A percentile compares a stretch with the other conserved stretches of the same genome.
phyloP scores from a whole-genome alignment of 1,140 invertebrate genomes.

The Trinorchestia longiramus region DNA sequence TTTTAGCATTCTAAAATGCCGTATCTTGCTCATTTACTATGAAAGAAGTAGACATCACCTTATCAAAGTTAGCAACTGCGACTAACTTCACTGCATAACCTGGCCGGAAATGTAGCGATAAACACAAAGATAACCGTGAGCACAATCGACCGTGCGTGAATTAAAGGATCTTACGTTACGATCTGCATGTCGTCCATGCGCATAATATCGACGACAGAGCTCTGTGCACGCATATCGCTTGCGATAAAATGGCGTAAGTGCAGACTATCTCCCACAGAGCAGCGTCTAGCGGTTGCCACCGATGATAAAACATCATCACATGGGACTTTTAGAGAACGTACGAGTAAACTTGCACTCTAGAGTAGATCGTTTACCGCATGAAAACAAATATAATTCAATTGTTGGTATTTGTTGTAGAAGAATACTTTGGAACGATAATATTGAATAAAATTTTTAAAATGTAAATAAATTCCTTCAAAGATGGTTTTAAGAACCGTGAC shows the following conservation, averaged over 20 bases:
- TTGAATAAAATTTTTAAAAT: too few relatives aligned
- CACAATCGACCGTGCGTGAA: constrained; percentile 32
- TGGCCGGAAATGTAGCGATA: constrained; percentile 14
- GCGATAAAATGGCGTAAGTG: constrained; percentile 6
- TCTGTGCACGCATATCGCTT: not conserved
- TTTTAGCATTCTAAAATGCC: not conserved
- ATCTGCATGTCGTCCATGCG: not conserved
- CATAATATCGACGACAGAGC: not conserved
- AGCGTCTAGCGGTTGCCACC: not conserved
- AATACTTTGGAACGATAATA: too few relatives aligned
- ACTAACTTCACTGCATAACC: not conserved
- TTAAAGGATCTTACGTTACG: constrained; percentile 35
- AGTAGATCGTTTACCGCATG: too few relatives aligned
- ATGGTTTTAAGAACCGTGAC: too few relatives aligned
- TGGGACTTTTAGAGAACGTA: not conserved
- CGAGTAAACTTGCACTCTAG: too few relatives aligned
- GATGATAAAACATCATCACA: not conserved
- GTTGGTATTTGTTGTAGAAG: too few relatives aligned
- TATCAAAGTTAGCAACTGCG: not conserved
- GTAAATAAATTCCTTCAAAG: too few relatives aligned
- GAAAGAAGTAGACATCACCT: not conserved
- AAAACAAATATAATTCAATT: too few relatives aligned
- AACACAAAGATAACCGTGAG: not conserved
- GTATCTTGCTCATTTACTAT: not conserved
- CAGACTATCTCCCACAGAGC: not conserved